These are phyloP conservation scores for Oreochromis mossambicus DNA, from an alignment of 2,797 vertebrate genomes.

Conservation along the genomic window DNA sequence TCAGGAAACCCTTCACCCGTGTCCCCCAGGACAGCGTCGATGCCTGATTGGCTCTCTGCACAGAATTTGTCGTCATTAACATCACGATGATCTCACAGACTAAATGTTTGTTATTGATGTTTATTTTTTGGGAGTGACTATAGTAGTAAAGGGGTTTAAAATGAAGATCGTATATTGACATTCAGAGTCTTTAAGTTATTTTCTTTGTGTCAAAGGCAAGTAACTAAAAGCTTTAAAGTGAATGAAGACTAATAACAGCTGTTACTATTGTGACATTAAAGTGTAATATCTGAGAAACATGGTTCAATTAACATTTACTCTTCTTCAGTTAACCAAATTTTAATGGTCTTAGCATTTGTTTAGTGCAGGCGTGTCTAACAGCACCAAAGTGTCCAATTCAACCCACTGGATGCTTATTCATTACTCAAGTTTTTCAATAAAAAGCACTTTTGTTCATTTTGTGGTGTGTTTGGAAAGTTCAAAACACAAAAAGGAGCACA, in stretches of 20 bases:
- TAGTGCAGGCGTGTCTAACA: neutral
- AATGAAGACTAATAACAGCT: neutral
- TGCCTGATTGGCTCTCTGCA: slow-evolving; percentile 77
- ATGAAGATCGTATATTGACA: neutral
- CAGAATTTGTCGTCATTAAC: neutral
- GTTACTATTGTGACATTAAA: neutral
- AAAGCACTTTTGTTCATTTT: neutral
- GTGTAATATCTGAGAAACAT: neutral
- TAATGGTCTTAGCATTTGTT: neutral
- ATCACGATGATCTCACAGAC: neutral
- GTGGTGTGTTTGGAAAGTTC: neutral
- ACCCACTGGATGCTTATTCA: neutral
- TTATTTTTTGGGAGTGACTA: neutral
- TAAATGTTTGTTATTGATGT: neutral
- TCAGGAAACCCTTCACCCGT: slow-evolving; percentile 82
- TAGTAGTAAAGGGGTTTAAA: neutral
- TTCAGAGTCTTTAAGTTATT: neutral
- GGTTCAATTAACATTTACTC: neutral
- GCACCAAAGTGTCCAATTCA: neutral
- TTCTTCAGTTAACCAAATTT: neutral
- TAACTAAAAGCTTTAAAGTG: neutral
- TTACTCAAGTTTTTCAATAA: neutral
- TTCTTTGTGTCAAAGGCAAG: neutral
- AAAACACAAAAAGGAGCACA: neutral
- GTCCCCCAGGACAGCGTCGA: slow-evolving; percentile 81